Conservation (phyloP, 2,888 invertebrate species). For the Lymantria dispar region DNA sequence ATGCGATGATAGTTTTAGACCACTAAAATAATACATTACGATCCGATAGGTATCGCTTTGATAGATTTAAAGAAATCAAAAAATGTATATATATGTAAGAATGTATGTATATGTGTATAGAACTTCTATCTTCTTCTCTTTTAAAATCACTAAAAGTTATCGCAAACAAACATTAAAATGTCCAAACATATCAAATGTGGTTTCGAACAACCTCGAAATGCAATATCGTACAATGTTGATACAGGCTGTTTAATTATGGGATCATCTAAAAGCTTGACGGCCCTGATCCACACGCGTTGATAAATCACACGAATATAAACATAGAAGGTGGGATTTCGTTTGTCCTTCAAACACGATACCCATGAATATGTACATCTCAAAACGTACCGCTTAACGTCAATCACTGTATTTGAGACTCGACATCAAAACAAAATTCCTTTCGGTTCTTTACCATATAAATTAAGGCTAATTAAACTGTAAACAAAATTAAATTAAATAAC, state of each 20-base stretch:
- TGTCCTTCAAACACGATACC: constrained; percentile 22
- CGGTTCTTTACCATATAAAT: constrained; percentile 9
- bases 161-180: constrained; percentile 8
- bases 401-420: constrained; percentile 34
- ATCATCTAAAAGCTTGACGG: constrained; percentile 52
- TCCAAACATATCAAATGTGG: constrained; percentile 13
- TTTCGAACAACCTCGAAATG: constrained; percentile 21
- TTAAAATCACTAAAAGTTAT: constrained; percentile 7
- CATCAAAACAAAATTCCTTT: constrained; percentile 20
- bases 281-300: constrained; percentile 62
- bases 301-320: constrained; percentile 76
- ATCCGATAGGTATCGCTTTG: too few relatives aligned
- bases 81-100: too few relatives aligned
- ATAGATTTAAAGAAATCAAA: too few relatives aligned
- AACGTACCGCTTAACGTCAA: constrained; percentile 35
- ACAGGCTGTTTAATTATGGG: constrained; percentile 50
- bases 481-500: too few relatives aligned
- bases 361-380: constrained; percentile 31
- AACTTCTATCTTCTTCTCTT: too few relatives aligned
- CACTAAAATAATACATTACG: too few relatives aligned
- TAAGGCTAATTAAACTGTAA: constrained; percentile 1
- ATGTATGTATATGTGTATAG: too few relatives aligned
- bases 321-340: constrained; percentile 40
- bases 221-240: constrained; percentile 27
- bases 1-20: too few relatives aligned